phyloP scores from a whole-genome alignment of 2,888 invertebrate species.

The Ceramica pisi region DNA sequence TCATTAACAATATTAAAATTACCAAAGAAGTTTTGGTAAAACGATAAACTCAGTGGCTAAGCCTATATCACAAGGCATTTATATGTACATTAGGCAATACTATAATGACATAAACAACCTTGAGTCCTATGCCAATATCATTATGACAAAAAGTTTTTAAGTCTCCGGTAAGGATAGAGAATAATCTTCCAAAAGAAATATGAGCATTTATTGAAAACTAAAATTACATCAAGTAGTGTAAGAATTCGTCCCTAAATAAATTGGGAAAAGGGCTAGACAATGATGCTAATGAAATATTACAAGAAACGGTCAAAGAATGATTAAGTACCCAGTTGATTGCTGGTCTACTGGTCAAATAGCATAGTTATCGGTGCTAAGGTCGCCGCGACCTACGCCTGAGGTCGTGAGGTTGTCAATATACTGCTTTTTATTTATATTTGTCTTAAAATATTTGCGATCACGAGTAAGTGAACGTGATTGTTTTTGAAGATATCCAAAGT shows the following conservation, averaged over 20 bases:
- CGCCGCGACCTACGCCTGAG: slow-evolving; percentile 54
- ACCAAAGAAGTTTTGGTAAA: slow-evolving; percentile 1
- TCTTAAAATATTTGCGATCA: slow-evolving; percentile 35
- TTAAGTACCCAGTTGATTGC: slow-evolving; percentile 45
- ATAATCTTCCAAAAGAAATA: too few species aligned
- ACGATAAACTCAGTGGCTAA: neutral
- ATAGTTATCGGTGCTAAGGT: slow-evolving; percentile 69
- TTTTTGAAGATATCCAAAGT: slow-evolving; percentile 11
- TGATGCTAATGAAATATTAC: neutral
- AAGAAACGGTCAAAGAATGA: slow-evolving; percentile 7
- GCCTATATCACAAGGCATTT: slow-evolving; percentile 11
- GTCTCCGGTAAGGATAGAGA: neutral
- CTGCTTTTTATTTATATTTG: slow-evolving; percentile 59
- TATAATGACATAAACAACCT: slow-evolving; percentile 30
- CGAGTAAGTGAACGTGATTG: slow-evolving; percentile 25
- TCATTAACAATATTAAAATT: slow-evolving; percentile 1
- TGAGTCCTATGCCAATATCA: slow-evolving; percentile 9
- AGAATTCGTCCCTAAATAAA: neutral
- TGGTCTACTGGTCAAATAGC: slow-evolving; percentile 62
- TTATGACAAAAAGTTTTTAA: neutral
- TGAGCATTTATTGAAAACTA: neutral
- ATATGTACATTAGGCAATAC: slow-evolving; percentile 27
- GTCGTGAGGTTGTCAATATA: slow-evolving; percentile 62
- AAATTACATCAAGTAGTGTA: neutral
- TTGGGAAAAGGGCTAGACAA: neutral